phyloP scores from a whole-genome alignment of 2,888 invertebrate genomes.

The Euspilapteryx auroguttella region DNA sequence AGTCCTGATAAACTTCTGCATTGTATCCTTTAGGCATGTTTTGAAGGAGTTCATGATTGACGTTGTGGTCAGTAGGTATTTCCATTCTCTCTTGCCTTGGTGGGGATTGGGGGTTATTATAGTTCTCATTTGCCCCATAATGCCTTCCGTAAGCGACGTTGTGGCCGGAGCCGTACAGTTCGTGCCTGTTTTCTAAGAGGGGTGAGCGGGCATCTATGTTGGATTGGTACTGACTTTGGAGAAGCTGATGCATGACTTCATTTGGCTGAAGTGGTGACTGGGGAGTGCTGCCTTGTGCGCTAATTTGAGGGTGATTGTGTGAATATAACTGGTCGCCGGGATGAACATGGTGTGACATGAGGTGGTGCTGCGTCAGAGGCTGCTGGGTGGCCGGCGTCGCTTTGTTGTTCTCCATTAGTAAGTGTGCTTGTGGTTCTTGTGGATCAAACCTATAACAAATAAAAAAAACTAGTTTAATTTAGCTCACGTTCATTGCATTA shows the following conservation, averaged over 20 bases:
- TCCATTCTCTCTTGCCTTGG: slow-evolving; percentile 42
- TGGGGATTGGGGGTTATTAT: slow-evolving; percentile 53
- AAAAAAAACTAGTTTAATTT: too few relatives aligned
- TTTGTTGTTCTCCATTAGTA: slow-evolving; percentile 70
- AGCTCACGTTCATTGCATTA: too few relatives aligned
- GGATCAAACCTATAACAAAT: slow-evolving; percentile 70
- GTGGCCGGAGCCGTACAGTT: slow-evolving; percentile 57
- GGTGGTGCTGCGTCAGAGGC: slow-evolving; percentile 48
- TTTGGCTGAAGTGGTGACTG: slow-evolving; percentile 50
- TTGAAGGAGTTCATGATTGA: slow-evolving; percentile 43
- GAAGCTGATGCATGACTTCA: slow-evolving; percentile 58
- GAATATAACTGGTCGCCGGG: slow-evolving; percentile 46
- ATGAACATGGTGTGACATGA: slow-evolving; percentile 51
- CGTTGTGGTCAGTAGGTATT: slow-evolving; percentile 41
- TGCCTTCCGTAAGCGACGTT: slow-evolving; percentile 56
- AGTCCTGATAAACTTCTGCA: slow-evolving; percentile 60
- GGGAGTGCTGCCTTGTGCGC: slow-evolving; percentile 30
- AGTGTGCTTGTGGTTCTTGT: slow-evolving; percentile 63
- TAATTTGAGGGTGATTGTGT: slow-evolving; percentile 44
- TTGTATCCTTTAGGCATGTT: slow-evolving; percentile 58
- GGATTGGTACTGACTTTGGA: slow-evolving; percentile 48
- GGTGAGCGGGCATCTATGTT: slow-evolving; percentile 52
- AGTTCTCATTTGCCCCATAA: slow-evolving; percentile 59
- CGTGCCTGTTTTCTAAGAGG: slow-evolving; percentile 57
- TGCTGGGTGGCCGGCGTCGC: slow-evolving; percentile 55